Base-by-base conservation (phyloP, 2,888 invertebrate genomes). In the Rutpela maculata region DNA sequence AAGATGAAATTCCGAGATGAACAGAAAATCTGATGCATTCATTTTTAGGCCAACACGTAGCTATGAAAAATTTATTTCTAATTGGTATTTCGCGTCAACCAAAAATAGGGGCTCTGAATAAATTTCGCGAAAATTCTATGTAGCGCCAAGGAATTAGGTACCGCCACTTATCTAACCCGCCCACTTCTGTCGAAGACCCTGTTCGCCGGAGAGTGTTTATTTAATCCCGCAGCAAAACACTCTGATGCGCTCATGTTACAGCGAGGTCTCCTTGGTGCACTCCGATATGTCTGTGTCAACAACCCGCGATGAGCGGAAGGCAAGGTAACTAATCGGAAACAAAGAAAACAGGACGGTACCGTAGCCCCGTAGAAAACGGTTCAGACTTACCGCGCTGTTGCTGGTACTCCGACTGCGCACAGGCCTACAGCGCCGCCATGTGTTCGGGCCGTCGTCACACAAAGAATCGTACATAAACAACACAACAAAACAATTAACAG, bases 341-440 rank as follows among this genome's bases (percentile, higher is more conserved):
- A 83, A 83, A 81, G 81, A 82, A 81, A 82, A 77, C 76, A 71
- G 78, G 78, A 78, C 75, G 80, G 80, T 78, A 82, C 79, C 76
- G 78, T 76, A 70, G 70, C 55, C 55, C 68, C 56, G 65, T 76
- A 57, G 74, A 79, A 75, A 78, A 78, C 78, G 78, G 80, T 79
- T 71, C 57, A 63, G 74, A 80, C 75, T 80, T 71, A 75, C 67
- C 77, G 73, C 57, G 76, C 75, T 62, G 35, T 22, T 50, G 78
- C 74, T 75, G 75, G 75, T 75, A 80, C 77, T 67, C 75, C 68
- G 62, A 56, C 79, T 84, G 87, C 87, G 87, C 88, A 81, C 78
- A 79, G 79, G 81, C 80, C 86, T 86, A 87, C 87, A 86, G 89
- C 89, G 89, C 89, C 89, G 88, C 89, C 90, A 90, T 90, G 90